These are phyloP conservation scores for Fabriciana adippe DNA, from an alignment of 2,888 invertebrate genomes.

Conservation along the genomic window DNA sequence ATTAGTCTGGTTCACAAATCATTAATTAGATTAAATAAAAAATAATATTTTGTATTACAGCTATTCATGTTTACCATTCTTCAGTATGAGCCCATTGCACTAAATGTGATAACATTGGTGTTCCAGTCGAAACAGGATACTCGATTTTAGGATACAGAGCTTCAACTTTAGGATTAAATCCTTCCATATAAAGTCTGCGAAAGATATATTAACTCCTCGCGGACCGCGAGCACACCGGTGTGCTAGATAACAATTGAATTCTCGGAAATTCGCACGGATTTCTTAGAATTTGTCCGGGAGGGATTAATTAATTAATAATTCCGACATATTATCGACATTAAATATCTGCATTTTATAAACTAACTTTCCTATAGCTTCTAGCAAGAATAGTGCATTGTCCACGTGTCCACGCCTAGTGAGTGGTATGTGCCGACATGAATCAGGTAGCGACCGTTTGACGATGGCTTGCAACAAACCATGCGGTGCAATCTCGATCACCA, in stretches of 20 bases:
- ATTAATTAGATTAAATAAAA: too few species aligned
- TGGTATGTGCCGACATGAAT: conserved; percentile 85
- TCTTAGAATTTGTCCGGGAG: too few species aligned
- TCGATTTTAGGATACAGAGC: conserved; percentile 87
- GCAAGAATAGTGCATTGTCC: conserved; percentile 81
- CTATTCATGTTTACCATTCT: too few species aligned
- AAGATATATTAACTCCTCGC: background rate
- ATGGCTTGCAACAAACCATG: conserved; percentile 92
- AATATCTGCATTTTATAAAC: conserved; percentile 43
- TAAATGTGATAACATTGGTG: conserved; percentile 90
- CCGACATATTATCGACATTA: too few species aligned
- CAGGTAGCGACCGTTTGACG: conserved; percentile 60
- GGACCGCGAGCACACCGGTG: too few species aligned
- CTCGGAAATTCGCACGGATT: too few species aligned
- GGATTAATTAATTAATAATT: too few species aligned
- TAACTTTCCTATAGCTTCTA: conserved; percentile 85
- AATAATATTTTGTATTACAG: too few species aligned
- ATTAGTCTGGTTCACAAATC: too few species aligned
- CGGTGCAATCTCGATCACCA: conserved; percentile 94
- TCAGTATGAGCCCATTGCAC: conserved; percentile 92
- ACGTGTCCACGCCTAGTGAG: conserved; percentile 87
- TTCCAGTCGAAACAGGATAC: conserved; percentile 92
- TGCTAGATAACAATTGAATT: conserved; percentile 78
- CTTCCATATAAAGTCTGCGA: conserved; percentile 87
- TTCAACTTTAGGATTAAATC: conserved; percentile 86